These are phyloP conservation scores for Paraplagusia blochii DNA, from an alignment of 2,113 vertebrate species.

Conservation along the genomic window DNA sequence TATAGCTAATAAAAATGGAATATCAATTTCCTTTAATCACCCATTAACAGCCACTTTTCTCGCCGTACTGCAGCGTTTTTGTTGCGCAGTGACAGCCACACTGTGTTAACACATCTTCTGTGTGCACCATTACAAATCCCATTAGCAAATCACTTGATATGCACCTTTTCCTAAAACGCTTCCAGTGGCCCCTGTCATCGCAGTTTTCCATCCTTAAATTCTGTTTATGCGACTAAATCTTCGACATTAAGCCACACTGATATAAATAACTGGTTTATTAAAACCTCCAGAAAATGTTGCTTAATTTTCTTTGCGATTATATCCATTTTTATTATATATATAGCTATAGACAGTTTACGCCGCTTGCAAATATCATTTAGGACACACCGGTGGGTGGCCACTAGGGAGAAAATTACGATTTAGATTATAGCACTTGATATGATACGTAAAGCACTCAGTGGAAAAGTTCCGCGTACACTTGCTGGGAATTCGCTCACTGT, in stretches of 20 bases:
- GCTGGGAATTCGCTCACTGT: background rate
- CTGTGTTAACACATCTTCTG: conserved; percentile 74
- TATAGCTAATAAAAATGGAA: conserved; percentile 51
- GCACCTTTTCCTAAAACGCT: conserved; percentile 83
- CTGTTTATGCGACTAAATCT: conserved; percentile 74
- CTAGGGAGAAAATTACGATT: conserved; percentile 11
- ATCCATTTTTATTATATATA: background rate
- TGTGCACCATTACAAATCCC: conserved; percentile 89
- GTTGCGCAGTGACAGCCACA: conserved; percentile 44
- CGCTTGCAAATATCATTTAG: conserved; percentile 44
- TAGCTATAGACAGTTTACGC: conserved; percentile 37
- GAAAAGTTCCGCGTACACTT: conserved; percentile 33
- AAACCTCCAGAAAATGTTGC: no score
- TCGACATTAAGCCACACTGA: conserved; percentile 19
- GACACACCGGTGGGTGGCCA: background rate
- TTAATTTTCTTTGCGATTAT: no score
- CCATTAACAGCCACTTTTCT: conserved; percentile 46
- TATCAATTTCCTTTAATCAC: conserved; percentile 64
- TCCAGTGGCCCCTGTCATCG: conserved; percentile 82
- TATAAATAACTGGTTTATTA: conserved; percentile 26
- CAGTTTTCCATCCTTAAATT: conserved; percentile 84
- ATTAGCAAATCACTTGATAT: conserved; percentile 92
- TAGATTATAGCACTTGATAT: conserved; percentile 15
- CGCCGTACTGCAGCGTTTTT: conserved; percentile 25
- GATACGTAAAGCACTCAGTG: background rate